Base-by-base conservation (phyloP, 1,140 invertebrate genomes). In the Drosophila nigromelanica region DNA sequence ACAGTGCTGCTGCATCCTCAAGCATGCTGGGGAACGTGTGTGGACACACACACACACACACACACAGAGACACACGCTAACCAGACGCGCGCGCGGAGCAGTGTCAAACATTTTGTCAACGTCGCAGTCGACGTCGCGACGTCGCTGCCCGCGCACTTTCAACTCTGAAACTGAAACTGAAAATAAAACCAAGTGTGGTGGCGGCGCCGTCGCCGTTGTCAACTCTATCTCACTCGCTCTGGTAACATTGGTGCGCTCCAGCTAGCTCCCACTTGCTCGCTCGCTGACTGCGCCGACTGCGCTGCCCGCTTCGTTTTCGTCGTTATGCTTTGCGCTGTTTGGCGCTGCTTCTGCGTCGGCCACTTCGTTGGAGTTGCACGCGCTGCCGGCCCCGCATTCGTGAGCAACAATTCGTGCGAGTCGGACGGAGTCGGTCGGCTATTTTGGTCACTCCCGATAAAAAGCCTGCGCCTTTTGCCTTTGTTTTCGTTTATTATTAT, bases 341-440 rank as follows among this genome's bases (percentile, higher is more conserved):
- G 60, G 69, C 60, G 61, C 66, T 70, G 76, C 73, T 78, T 55
- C 67, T 76, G 69, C 77, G 75, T 80, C 59, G 69, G 66, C 51
- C 81, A 78, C 77, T 85, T 85, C 77, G 77, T 85, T 85, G 81
- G 81, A 85, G 81, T 86, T 86, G 74, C 81, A 86, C 71, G 76
- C 78, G 78, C 78, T 73, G 56, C 74, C 82, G 76, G 18, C 48
- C 48, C 59, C 67, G 76, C 82, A 86, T 86, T 86, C 77, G 81
- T 70, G 61, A 87, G 66, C 51, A 67, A 74, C 58, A 68, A 62
- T 70, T 87, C 82, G 82, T 87, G 81, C 70, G 72, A 74, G 71
- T 78, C 82, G 81, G 82, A 76, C 81, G 75, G 62, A 76, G 70
- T 75, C 72, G 67, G 66, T 56, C 62, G 60, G 37, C 47, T 35